Base-by-base conservation (phyloP, 2,797 vertebrate species). In the Tragelaphus oryx region DNA sequence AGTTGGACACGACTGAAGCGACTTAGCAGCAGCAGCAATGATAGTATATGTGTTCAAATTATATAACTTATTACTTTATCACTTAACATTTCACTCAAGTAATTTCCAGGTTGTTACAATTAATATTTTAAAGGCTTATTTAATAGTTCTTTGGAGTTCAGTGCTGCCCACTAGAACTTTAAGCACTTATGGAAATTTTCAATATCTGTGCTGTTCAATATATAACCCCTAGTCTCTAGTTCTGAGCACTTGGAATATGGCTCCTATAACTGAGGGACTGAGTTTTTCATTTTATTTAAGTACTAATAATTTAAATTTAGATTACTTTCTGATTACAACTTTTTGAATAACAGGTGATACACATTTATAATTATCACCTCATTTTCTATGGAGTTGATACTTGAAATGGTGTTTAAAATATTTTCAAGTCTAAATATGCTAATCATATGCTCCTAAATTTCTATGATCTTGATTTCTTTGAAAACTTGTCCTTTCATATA, bases 321-420 rank as follows among this genome's bases (percentile, higher is more conserved):
- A 79, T 86, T 4, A 3, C 18, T 92, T 87, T 55, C 33, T 89
- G 41, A 79, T 24, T 76, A 55, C 52, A 55, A 44, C 33, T 20
- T 74, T 87, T 85, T 78, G 12, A 94, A 20, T 37, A 74, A 82
- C 26, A 83, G 18, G 50, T 57, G 28, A 95, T 26, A 60, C 24
- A 60, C 17, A 80, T 62, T 37, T 91, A n/a, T 60, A 79, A 62
- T 82, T 44, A 81, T 54, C 30, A 88, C 12, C 33, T 44, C 76
- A 37, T 92, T 78, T n/a, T 82, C 80, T 60, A 41, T 59, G 74
- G 13, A 9, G 41, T 41, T 46, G 62, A 8, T 84, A 81, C 76
- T 91, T 92, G 71, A 93, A 95, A 54, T 79, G 41, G 48, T 81
- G 8, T n/a, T 78, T 89, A 91, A 89, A 88, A 55, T 91, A 68